These are phyloP conservation scores for Leucania comma DNA, from an alignment of 2,888 invertebrate genomes.

Conservation along the genomic window DNA sequence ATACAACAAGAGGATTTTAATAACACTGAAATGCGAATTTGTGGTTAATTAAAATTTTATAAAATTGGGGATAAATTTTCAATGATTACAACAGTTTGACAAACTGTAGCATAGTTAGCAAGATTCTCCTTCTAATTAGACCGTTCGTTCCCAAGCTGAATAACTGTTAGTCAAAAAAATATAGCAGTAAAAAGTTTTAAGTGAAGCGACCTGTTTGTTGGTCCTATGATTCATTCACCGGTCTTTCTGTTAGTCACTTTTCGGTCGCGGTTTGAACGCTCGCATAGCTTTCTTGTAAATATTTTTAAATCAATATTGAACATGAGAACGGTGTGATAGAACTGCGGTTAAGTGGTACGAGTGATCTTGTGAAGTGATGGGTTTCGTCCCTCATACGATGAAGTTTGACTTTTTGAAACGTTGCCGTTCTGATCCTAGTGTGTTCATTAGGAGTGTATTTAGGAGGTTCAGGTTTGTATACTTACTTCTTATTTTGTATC, in stretches of 20 bases:
- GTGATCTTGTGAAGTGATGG: slow-evolving; percentile 33
- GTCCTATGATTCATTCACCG: slow-evolving; percentile 83
- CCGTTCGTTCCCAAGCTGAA: slow-evolving; percentile 66
- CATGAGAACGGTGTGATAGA: slow-evolving; percentile 51
- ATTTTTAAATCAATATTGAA: slow-evolving; percentile 83
- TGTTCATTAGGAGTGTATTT: slow-evolving; percentile 35
- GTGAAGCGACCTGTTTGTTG: slow-evolving; percentile 78
- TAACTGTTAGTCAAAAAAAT: slow-evolving; percentile 83
- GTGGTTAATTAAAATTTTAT: slow-evolving; percentile 5
- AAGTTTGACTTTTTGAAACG: slow-evolving; percentile 51
- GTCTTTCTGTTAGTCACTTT: slow-evolving; percentile 78
- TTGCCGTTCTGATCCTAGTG: slow-evolving; percentile 42
- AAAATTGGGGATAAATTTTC: slow-evolving; percentile 12
- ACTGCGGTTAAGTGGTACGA: slow-evolving; percentile 14
- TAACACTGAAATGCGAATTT: not conserved
- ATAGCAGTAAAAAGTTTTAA: slow-evolving; percentile 85
- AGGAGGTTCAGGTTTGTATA: slow-evolving; percentile 47
- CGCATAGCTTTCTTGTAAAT: slow-evolving; percentile 80
- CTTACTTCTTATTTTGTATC: not conserved
- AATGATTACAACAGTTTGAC: slow-evolving; percentile 13
- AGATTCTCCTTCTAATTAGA: slow-evolving; percentile 75
- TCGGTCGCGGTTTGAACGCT: slow-evolving; percentile 68
- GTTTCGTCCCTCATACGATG: slow-evolving; percentile 25
- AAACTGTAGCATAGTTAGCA: slow-evolving; percentile 20
- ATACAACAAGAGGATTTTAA: not conserved